Evolutionary conservation across 2,113 vertebrate species (phyloP), one percentile per base, ranked within the genome.

Genomic region (Pao palembangensis): DNA sequence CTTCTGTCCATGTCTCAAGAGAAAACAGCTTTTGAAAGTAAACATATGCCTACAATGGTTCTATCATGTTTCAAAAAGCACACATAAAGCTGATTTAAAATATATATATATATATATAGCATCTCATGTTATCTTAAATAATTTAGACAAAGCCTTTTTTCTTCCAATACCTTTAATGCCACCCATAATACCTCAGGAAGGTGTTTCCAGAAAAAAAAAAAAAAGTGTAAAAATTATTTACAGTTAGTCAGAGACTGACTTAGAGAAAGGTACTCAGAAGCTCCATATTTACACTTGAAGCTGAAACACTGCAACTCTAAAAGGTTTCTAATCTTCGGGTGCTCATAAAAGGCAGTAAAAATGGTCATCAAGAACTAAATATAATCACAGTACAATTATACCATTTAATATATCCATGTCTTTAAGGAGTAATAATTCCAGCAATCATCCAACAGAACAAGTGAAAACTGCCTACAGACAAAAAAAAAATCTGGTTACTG

Each of bases 111-210:
- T 28, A 28, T 47, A 8, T 7, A n/a, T 47, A 6, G 11, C 44
- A 6, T 47, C 13, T 47, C 14, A 16, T n/a, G 23, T 62, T 4
- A 21, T 76, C 3, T 11, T 5, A 68, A 57, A 49, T 16, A 6
- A 68, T 19, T 50, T 1, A 31, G n/a, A 49, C 8, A n/a, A 1
- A 7, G 58, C 4, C 11, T 0, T 28, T 50, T 2, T 23, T 58
- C 62, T 73, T 62, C 0, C 0, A 73, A 80, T 69, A 19, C 6
- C 78, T 84, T 84, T 83, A 84, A 71, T 87, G 34, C 20, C 68
- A 84, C 56, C 58, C 78, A 71, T 5, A 17, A 14, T 20, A 49
- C 48, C 16, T 54, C 11, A 28, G 16, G n/a, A 23, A 63, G 63
- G 21, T 47, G 48, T 62, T 58, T 70, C 28, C 44, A 47, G 16